phyloP scores from a whole-genome alignment of 35 echinoderm and acorn worm genomes.

The Heliocidaris erythrogramma region DNA sequence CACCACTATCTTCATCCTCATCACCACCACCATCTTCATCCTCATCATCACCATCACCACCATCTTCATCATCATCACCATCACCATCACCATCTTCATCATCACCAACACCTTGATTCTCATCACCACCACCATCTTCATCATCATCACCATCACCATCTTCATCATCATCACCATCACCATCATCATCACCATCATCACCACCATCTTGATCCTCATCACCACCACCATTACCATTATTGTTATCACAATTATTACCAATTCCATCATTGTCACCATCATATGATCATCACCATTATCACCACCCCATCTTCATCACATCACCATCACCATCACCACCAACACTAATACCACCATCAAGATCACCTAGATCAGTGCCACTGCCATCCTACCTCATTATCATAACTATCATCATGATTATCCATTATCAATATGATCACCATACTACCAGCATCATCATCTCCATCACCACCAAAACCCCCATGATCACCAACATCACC shows the following conservation, averaged over 20 bases:
- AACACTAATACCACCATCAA: neutral
- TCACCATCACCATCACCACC: neutral
- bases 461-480: neutral
- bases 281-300: neutral
- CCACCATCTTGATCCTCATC: neutral
- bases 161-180: neutral
- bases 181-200: neutral
- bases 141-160: neutral
- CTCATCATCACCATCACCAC: neutral
- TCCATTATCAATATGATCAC: neutral
- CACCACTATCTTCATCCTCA: neutral
- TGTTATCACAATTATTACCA: neutral
- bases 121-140: neutral
- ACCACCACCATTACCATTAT: neutral
- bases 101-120: neutral
- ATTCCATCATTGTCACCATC: neutral
- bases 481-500: neutral
- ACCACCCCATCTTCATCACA: too few relatives aligned
- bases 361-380: neutral
- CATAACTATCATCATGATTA: neutral
- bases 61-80: neutral
- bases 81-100: neutral
- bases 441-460: neutral
- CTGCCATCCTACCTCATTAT: neutral
- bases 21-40: neutral